Evolutionary conservation across 2,113 vertebrate species (phyloP), one percentile per base, ranked within the genome.

Genomic region (Phylloscopus trochiloides): DNA sequence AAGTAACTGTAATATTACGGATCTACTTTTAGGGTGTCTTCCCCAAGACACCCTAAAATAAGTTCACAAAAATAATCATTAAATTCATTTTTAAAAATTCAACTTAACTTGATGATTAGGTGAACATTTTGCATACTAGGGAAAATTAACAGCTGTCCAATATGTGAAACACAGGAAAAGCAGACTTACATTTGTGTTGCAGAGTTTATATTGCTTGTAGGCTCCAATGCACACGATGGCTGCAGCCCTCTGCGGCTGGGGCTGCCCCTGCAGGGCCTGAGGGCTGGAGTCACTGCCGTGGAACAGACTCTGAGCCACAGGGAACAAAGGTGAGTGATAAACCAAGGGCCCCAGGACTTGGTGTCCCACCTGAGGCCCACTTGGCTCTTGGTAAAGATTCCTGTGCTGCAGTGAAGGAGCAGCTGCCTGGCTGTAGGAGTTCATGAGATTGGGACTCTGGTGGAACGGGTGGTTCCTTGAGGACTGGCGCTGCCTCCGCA

Each of bases 151-250:
- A 70, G 29, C 28, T 42, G 26, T 28, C 67, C 48, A 70, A 54
- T 13, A 74, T 29, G 58, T 9, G 7, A 75, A 90, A 48, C 6
- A 26, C 14, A 76, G 71, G 38, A 50, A 88, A 48, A 18, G 4
- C 12, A 55, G 91, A 98, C 99, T 97, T 98, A 99, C 99, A 6
- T 98, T 97, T 18, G 96, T 98, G 95, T 98, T 99, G 97, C 99
- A 99, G 79, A 99, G 98, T 93, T 98, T 98, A 97, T 99, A 98
- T 26, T 98, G 99, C 86, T 97, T 98, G 73, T 98, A 98, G 91
- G 98, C 70, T 14, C 98, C 98, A 3, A 97, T 80, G 88, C 98
- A 98, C 12, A 96, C 97, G 55, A 98, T 98, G 5, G 98, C 98
- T 15, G 97, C 52, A 5, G 98, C 96, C 24, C 98, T 95, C 18